A percentile compares a stretch with the other conserved stretches of the same genome.
phyloP scores from a whole-genome alignment of 2,888 invertebrate species.

The Aphrophora alni region DNA sequence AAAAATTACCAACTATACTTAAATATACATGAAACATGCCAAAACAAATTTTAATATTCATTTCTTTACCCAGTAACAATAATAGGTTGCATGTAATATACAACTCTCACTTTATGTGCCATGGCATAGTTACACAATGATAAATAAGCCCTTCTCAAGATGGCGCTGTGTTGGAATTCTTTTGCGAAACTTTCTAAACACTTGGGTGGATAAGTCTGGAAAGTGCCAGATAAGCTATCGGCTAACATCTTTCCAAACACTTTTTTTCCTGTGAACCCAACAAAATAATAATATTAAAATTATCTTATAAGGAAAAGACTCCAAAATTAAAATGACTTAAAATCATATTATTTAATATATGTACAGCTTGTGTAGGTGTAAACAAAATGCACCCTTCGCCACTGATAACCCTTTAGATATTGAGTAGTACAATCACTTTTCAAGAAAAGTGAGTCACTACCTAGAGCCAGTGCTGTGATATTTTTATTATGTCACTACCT shows the following conservation, averaged over 20 bases:
- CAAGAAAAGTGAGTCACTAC: no score
- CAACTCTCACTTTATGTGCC: neutral
- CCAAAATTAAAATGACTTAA: no score
- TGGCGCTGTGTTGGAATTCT: neutral
- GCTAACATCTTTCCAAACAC: slow-evolving; percentile 22
- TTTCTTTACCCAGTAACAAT: neutral
- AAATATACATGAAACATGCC: no score
- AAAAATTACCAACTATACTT: no score
- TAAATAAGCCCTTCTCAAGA: neutral
- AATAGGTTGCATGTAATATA: neutral
- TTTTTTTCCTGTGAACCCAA: slow-evolving; percentile 16
- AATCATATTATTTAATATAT: no score
- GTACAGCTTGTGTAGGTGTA: no score
- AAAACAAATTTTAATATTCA: neutral
- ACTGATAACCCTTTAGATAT: no score
- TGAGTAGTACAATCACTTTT: no score
- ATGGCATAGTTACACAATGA: neutral
- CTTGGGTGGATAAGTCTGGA: neutral
- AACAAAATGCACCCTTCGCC: no score
- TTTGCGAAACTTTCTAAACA: neutral
- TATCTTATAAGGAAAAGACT: no score
- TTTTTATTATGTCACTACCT: no score
- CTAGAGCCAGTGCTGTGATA: no score
- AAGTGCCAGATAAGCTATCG: slow-evolving; percentile 14
- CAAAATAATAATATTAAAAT: neutral